A percentile compares a stretch with the other conserved stretches of the same genome.
phyloP scores from a whole-genome alignment of 2,113 vertebrate species.

The Rousettus leschenaultii region DNA sequence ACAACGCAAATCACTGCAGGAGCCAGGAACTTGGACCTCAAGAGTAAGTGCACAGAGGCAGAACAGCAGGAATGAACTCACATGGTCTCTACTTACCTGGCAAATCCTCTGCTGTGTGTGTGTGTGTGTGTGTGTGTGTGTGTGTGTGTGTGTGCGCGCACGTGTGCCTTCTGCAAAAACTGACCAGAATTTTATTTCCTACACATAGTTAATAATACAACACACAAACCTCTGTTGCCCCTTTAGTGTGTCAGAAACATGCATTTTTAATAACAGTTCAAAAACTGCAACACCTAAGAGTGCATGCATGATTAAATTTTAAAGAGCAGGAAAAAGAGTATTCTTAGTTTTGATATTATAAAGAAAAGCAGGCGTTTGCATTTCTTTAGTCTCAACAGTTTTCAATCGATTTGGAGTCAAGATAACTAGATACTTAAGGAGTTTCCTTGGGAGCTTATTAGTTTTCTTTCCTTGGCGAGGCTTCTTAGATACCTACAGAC shows the following conservation, averaged over 20 bases:
- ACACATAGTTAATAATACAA: constrained; percentile 56
- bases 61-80: background rate
- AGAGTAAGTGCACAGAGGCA: constrained; percentile 85
- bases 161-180: background rate
- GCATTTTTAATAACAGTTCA: constrained; percentile 66
- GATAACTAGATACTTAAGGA: background rate
- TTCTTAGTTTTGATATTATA: background rate
- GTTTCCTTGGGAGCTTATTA: background rate
- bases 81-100: accelerated
- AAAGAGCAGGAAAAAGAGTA: constrained; percentile 21
- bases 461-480: background rate
- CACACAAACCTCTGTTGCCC: background rate
- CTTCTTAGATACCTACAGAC: background rate
- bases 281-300: constrained; percentile 53
- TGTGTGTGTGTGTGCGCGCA: too few species aligned
- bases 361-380: background rate
- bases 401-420: background rate
- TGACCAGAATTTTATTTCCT: background rate
- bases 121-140: accelerated
- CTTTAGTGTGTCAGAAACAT: constrained; percentile 52
- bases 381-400: background rate
- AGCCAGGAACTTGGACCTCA: constrained; percentile 96
- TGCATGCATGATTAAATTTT: constrained; percentile 40
- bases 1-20: constrained; percentile 95
- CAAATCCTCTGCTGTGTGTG: background rate